Base-by-base conservation (phyloP, 2,888 invertebrate species). In the Lasioglossum marginatum region DNA sequence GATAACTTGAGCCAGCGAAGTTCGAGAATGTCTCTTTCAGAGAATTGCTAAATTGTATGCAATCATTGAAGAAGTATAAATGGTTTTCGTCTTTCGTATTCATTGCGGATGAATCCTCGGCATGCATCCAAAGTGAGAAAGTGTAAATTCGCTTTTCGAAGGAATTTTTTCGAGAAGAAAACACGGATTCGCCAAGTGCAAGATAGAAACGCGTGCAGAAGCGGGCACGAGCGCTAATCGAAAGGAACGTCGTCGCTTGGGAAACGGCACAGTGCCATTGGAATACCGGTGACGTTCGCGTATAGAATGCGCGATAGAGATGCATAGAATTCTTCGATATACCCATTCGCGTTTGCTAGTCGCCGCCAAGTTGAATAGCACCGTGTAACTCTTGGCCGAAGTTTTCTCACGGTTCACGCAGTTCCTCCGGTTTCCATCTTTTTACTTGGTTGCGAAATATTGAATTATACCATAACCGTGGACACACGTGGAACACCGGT, bases 251-350 rank as follows among this genome's bases (percentile, higher is more conserved):
- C 43, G 77, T 0, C 14, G 77, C 77, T 82, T 82, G 80, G 73
- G 82, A 88, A 81, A 88, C 74, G 34, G 66, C 77, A 70, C 70
- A 27, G 60, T 83, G 81, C 75, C 77, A 77, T 83, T 89, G 76
- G 83, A 89, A 87, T 83, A 83, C 83, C 83, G 68, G 74, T 82
- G 78, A 87, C 83, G 85, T 27, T 79, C 52, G 78, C 66, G 52
- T n/a, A 52, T 73, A 78, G 75, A 84, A 82, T 81, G 71, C 80
- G n/a, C 77, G 86, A 85, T 79, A 76, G 73, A 70, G 66, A 80
- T 75, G 79, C 74, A 74, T 80, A 71, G 79, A 80, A 80, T 85
- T 88, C 81, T 40, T 88, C 71, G 77, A 74, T 74, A 40, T 68
- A 75, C 34, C 34, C 23, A 75, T 40, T 27, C 75, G 37, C 37